Evolutionary conservation across 2,888 invertebrate species (phyloP).

Genomic region (Caenorhabditis becei): DNA sequence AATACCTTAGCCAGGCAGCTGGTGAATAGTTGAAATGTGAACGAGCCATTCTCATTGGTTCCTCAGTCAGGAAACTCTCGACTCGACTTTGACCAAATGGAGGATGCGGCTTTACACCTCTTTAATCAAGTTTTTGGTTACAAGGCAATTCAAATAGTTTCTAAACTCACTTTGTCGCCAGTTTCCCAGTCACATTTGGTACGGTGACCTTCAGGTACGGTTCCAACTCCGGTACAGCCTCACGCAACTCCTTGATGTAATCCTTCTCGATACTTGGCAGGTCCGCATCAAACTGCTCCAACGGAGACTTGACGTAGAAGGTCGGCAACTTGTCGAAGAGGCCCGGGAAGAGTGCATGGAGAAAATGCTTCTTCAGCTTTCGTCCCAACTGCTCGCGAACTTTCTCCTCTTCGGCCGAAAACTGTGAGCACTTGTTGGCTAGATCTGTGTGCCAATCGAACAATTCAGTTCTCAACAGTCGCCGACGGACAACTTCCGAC

Average conservation of each 20-base stretch:
- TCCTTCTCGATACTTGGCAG: conserved; percentile 74
- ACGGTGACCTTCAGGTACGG: conserved; percentile 50
- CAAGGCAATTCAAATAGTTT: background rate
- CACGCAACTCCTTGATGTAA: conserved; percentile 64
- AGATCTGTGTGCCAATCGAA: conserved; percentile 71
- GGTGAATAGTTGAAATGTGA: conserved; percentile 63
- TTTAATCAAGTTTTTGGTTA: background rate
- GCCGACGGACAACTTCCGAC: conserved; percentile 75
- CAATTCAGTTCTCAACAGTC: conserved; percentile 72
- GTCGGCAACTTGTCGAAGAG: conserved; percentile 90
- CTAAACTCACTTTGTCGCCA: conserved; percentile 36
- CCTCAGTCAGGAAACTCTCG: conserved; percentile 77
- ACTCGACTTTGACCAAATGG: conserved; percentile 64
- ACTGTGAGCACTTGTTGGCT: conserved; percentile 80
- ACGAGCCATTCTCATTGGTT: conserved; percentile 67
- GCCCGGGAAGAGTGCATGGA: conserved; percentile 89
- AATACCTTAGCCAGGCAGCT: conserved; percentile 70
- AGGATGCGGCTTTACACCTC: conserved; percentile 38
- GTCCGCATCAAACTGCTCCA: conserved; percentile 70
- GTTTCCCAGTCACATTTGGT: conserved; percentile 43
- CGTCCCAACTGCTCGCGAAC: conserved; percentile 89
- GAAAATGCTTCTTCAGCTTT: conserved; percentile 88
- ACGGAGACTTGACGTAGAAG: conserved; percentile 85
- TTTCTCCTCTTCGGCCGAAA: conserved; percentile 90
- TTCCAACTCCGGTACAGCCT: conserved; percentile 56